Percentiles rank a stretch among this genome's conserved stretches.
These are phyloP conservation scores for Hyposoter didymator DNA, from an alignment of 2,888 invertebrate genomes.

Conservation along the genomic window DNA sequence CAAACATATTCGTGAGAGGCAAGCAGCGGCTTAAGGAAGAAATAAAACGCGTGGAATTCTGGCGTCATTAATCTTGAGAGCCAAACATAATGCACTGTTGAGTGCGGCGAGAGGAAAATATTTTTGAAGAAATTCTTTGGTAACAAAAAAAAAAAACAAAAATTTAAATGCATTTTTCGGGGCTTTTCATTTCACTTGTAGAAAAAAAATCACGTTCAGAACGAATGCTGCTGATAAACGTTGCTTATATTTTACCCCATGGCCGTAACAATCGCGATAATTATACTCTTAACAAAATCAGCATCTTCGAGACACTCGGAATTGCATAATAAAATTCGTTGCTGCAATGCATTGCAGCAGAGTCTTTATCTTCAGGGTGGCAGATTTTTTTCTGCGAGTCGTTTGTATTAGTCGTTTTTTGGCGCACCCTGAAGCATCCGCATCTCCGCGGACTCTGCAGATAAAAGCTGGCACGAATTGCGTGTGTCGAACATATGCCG, in stretches of 20 bases:
- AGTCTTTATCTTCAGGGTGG: background rate
- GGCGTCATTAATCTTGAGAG: conserved; percentile 50
- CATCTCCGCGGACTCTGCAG: conserved; percentile 21
- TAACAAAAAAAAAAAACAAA: background rate
- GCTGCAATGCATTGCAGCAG: background rate
- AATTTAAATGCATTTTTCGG: background rate
- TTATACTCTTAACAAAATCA: background rate
- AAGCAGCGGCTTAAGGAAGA: background rate
- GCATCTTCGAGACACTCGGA: background rate
- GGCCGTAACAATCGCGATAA: background rate
- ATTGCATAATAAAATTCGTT: background rate
- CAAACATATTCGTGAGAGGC: conserved; percentile 31
- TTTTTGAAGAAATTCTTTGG: background rate
- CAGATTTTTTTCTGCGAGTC: background rate
- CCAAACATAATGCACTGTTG: conserved; percentile 28
- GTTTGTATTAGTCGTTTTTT: background rate
- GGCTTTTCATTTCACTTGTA: background rate
- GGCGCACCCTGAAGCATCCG: conserved; percentile 17
- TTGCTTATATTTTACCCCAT: background rate
- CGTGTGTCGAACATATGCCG: conserved; percentile 48
- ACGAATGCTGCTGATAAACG: background rate
- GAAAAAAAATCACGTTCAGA: background rate
- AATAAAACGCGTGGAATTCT: background rate
- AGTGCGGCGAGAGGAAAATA: background rate
- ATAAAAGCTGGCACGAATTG: conserved; percentile 54